Base-by-base conservation (phyloP, 2,113 vertebrate genomes). In the Oostethus manadensis region DNA sequence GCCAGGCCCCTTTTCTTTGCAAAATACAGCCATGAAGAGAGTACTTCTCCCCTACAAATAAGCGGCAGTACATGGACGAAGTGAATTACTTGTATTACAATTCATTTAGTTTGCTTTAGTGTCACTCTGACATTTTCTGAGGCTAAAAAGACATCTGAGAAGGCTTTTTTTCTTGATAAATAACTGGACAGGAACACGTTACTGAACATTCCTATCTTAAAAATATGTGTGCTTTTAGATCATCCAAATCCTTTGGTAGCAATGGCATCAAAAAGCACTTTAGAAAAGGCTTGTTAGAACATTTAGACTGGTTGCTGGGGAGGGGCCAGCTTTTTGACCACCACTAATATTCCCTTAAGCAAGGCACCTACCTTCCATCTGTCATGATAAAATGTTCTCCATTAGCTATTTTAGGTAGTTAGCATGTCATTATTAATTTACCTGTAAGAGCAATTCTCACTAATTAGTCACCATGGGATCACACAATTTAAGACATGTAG, bases 371-470 rank as follows among this genome's bases (percentile, higher is more conserved):
- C 1, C 33, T 8, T 35, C 7, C 33, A 35, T 6, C 3, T 35
- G 33, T 10, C 10, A 35, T 10, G 10, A 35, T 35, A 35, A 9
- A 67, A 60, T n/a, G 73, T 73, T 70, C 67, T 75, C 71, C 67
- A 77, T 84, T 80, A 79, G 73, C 70, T 73, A 26, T 26, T 26
- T 26, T 26, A 75, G 78, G 78, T 82, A 71, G 75, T 75, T 71
- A 75, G 22, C 54, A 21, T 33, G 9, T 38, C 58, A 66, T 88
- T 79, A 83, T 59, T 83, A 76, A 76, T 73, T 66, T 64, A 70
- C 51, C 63, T 65, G 20, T 70, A 77, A 73, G 71, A 61, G 45
- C 78, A 74, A 80, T 66, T 10, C 8, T 63, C 51, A 56, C 51
- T 45, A 72, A 53, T 73, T 59, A 66, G 63, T 62, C 68, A 64